Conservation (phyloP, 2,888 invertebrate genomes). For the Bembecia ichneumoniformis region DNA sequence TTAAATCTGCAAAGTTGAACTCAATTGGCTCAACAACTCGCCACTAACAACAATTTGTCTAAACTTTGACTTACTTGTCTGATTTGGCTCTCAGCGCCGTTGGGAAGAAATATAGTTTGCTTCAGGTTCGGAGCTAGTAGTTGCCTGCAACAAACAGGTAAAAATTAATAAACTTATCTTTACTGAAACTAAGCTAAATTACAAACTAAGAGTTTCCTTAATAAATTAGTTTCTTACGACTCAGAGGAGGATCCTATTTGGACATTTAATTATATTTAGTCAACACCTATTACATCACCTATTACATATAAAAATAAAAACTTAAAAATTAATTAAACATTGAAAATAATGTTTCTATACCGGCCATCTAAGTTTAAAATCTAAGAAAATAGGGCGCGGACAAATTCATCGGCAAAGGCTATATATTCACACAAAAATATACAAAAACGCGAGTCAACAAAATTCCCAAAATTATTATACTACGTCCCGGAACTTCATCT, state of each 20-base stretch:
- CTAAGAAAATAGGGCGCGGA: no score
- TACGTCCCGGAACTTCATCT: constrained; percentile 4
- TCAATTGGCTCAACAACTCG: not conserved
- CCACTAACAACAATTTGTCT: not conserved
- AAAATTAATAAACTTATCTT: not conserved
- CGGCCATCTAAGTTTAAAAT: no score
- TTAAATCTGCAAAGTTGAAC: no score
- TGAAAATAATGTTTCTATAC: no score
- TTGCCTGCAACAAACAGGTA: constrained; percentile 78
- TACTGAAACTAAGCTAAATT: not conserved
- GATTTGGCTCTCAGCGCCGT: constrained; percentile 86
- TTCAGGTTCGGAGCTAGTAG: constrained; percentile 92
- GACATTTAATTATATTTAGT: no score
- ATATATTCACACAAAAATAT: not conserved
- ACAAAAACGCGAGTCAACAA: not conserved
- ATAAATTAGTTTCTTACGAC: no score
- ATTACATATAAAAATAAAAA: no score
- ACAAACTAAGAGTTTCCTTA: no score
- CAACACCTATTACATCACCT: no score
- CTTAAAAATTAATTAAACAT: no score
- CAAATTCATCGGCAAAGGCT: no score
- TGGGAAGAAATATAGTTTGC: constrained; percentile 90
- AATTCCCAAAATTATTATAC: not conserved
- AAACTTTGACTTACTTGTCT: constrained; percentile 76
- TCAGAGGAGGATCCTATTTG: no score